A percentile compares a stretch with the other conserved stretches of the same genome.
These are phyloP conservation scores for Tinamus guttatus DNA, from an alignment of 2,113 vertebrate genomes.

Conservation along the genomic window DNA sequence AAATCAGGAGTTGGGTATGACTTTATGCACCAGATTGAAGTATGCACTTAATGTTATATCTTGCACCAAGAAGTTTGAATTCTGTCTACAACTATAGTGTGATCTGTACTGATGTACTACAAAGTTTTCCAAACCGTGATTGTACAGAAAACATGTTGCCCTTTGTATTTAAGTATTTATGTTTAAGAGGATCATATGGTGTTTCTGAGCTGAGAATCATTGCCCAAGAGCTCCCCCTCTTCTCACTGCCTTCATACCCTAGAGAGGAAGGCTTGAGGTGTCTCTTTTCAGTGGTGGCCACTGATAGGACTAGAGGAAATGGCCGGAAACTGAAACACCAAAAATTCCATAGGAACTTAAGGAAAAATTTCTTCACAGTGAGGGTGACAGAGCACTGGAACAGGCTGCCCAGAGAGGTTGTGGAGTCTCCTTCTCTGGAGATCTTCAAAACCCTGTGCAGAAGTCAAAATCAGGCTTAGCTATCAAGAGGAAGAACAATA, in stretches of 20 bases:
- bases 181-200: background rate
- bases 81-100: background rate
- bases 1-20: background rate
- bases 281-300: too few relatives aligned
- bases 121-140: background rate
- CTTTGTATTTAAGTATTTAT: background rate
- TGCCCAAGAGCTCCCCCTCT: background rate
- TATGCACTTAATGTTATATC: background rate
- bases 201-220: background rate
- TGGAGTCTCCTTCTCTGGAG: too few relatives aligned
- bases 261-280: background rate
- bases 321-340: too few relatives aligned
- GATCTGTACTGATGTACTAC: background rate
- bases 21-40: background rate
- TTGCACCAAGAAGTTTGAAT: background rate
- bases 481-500: background rate
- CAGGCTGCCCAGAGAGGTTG: too few relatives aligned
- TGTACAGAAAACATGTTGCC: background rate
- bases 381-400: too few relatives aligned
- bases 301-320: too few relatives aligned
- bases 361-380: too few relatives aligned
- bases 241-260: background rate
- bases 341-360: too few relatives aligned
- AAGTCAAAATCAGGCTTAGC: background rate
- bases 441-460: too few relatives aligned